Evolutionary conservation across 2,113 vertebrate genomes (phyloP), one percentile per base, ranked within the genome.

Genomic region (Rhinopomastus cyanomelas): DNA sequence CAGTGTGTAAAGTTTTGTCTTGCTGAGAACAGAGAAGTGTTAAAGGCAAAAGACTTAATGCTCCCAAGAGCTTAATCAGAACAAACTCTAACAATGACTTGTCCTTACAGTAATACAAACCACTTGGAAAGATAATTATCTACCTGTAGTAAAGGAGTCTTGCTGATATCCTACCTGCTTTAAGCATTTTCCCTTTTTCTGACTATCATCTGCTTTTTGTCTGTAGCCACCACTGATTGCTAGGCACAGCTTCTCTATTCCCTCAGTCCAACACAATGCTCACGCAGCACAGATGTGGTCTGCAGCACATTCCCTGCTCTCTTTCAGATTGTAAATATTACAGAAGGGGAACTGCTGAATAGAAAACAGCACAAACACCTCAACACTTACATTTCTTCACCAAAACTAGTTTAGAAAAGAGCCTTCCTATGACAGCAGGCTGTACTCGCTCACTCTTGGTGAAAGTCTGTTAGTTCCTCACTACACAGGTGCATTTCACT

Each of bases 201-300:
- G 27, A 21, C 42, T 27, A 10, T 4, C 15, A 11, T 9, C 12
- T 85, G 23, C 16, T 34, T 26, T 67, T 37, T 0, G 0, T 29
- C 67, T 69, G 55, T 48, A 87, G 88, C 42, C 52, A 8, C 16
- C 57, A 12, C 44, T 23, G 22, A 67, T 61, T 2, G 3, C 53
- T 30, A 36, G 30, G 42, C 65, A 46, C 42, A 90, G 29, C 36
- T 34, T 9, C 64, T 57, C 51, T 19, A 13, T 77, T 76, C 65
- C 55, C 66, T 37, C 3, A 5, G 56, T 12, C 26, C 42, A 25
- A 10, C 21, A 29, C 59, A 49, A 52, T 53, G 22, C 37, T 48
- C 29, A 32, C 0, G 10, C 3, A 9, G 36, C 46, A 64, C 0
- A 1, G 71, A 57, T 8, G 2, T 9, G 17, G 52, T 87, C 11